Evolutionary conservation across 2,797 vertebrate genomes (phyloP).

Genomic region (Gallirallus australis): DNA sequence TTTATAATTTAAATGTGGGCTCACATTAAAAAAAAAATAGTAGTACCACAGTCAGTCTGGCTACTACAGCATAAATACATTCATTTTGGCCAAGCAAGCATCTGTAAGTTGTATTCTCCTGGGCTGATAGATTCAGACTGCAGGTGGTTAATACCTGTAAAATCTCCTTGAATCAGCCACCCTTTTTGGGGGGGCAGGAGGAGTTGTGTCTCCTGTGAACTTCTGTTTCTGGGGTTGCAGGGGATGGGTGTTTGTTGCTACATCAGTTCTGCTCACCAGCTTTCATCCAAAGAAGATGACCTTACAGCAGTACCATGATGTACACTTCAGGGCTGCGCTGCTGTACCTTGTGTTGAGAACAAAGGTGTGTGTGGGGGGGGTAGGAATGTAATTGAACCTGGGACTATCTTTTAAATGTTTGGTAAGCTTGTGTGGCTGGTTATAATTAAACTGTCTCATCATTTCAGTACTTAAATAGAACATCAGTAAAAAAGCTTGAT

Average conservation of each 20-base stretch:
- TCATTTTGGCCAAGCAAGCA: neutral
- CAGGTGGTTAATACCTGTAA: neutral
- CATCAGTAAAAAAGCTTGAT: neutral
- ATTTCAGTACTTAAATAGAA: slow-evolving; percentile 32
- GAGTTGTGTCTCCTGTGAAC: neutral
- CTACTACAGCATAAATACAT: neutral
- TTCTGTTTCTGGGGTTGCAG: neutral
- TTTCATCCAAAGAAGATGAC: neutral
- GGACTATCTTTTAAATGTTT: neutral
- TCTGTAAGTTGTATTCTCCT: neutral
- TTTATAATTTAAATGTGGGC: slow-evolving; percentile 50
- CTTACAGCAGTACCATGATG: neutral
- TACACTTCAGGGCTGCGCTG: neutral
- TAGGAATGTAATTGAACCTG: neutral
- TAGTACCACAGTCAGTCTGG: neutral
- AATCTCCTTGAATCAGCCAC: neutral
- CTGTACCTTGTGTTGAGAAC: neutral
- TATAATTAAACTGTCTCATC: slow-evolving; percentile 13
- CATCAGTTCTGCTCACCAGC: neutral
- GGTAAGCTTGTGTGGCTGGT: neutral
- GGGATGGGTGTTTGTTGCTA: neutral
- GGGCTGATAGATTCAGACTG: neutral
- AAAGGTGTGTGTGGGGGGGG: neutral
- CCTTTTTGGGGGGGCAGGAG: neutral
- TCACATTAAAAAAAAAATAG: slow-evolving; percentile 19